Conservation (phyloP, 2,113 vertebrate species). For the Anser brachyrhynchus region DNA sequence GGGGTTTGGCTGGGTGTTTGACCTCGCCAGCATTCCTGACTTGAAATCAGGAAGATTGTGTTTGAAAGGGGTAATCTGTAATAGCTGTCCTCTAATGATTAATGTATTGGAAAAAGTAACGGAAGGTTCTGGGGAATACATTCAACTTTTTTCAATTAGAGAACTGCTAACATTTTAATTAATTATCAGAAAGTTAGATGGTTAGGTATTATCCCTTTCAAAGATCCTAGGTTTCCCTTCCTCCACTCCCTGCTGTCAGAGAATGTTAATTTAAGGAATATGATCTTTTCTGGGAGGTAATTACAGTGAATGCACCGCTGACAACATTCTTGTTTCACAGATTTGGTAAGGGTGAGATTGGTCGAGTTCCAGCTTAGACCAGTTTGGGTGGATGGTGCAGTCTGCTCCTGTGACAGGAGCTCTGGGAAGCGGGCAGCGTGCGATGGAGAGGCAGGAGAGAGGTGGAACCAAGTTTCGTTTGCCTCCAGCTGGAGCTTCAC, state of each 20-base stretch:
- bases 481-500: background rate
- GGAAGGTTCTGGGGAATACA: slow-evolving; percentile 14
- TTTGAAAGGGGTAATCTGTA: slow-evolving; percentile 31
- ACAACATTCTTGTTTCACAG: background rate
- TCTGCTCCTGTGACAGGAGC: background rate
- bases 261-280: background rate
- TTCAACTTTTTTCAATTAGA: slow-evolving; percentile 36
- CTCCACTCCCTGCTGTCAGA: background rate
- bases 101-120: slow-evolving; percentile 29
- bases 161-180: slow-evolving; percentile 37
- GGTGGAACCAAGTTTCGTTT: background rate
- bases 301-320: background rate
- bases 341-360: background rate
- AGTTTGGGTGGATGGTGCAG: background rate
- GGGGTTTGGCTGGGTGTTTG: slow-evolving; percentile 5
- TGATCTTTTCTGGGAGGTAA: background rate
- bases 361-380: background rate
- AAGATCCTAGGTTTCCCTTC: background rate
- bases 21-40: slow-evolving; percentile 41
- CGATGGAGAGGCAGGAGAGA: background rate
- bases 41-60: slow-evolving; percentile 6
- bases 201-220: background rate
- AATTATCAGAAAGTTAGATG: slow-evolving; percentile 7
- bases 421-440: background rate
- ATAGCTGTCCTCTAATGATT: slow-evolving; percentile 31